These are phyloP conservation scores for Morone chrysops DNA, from an alignment of 2,113 vertebrate species.

Conservation along the genomic window DNA sequence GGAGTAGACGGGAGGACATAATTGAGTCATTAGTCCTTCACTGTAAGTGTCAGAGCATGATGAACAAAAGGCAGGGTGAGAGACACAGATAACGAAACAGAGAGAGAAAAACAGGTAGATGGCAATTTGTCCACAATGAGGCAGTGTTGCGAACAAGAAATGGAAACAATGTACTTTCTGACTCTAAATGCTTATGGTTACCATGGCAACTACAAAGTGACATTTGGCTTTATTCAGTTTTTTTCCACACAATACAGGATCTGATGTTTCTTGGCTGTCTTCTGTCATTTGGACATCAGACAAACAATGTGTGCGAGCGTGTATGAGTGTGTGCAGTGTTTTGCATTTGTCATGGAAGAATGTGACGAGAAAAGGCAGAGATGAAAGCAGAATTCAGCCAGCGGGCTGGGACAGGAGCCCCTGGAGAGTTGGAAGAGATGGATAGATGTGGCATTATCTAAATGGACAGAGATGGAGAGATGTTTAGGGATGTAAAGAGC, in stretches of 20 bases:
- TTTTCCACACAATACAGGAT: neutral
- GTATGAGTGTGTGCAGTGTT: neutral
- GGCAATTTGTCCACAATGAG: constrained; percentile 17
- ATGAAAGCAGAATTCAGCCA: neutral
- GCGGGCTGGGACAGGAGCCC: neutral
- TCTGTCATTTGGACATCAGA: constrained; percentile 13
- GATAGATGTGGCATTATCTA: constrained; percentile 1
- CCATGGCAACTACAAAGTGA: constrained; percentile 33
- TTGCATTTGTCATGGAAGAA: neutral
- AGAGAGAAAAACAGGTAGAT: neutral
- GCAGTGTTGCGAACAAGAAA: constrained; percentile 24
- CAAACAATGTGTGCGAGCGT: neutral
- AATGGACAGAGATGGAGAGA: constrained; percentile 27
- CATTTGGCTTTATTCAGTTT: constrained; percentile 1
- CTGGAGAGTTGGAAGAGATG: neutral
- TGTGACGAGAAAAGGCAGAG: neutral
- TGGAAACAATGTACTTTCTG: neutral
- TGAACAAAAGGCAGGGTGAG: neutral
- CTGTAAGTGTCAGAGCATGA: constrained; percentile 22
- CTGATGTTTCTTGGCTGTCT: neutral
- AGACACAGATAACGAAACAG: neutral
- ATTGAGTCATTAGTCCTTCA: constrained; percentile 38
- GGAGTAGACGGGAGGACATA: neutral
- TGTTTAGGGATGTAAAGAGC: constrained; percentile 27
- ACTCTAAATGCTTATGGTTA: constrained; percentile 10